Base-by-base conservation (phyloP, 2,797 vertebrate genomes). In the Otolemur crassicaudatus region DNA sequence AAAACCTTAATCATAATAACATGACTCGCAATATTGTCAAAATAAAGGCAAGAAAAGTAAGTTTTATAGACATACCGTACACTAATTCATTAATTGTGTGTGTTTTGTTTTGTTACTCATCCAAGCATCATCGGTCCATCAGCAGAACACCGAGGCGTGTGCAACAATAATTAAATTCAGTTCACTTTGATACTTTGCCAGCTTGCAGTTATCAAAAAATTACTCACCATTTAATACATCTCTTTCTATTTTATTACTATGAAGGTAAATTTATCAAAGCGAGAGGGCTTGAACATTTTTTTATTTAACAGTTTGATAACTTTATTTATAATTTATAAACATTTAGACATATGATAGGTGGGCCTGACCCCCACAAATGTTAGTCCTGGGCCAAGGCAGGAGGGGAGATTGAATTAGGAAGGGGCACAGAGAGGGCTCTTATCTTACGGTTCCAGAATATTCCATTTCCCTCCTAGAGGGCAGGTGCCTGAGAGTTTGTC, bases 191-290 rank as follows among this genome's bases (percentile, higher is more conserved):
- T 65, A 60, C 14, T 19, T 56, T 69, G 89, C 86, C 89, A 87
- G 92, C 40, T 73, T 86, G 73, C 70, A 4, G 29, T 81, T 87
- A 88, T 81, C 86, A 53, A 80, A 94, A 95, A 72, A 69, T 12
- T 77, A 43, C 90, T 61, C 60, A 1, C n/a, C 12, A 67, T 63
- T 93, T 91, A 37, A 76, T 31, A 12, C 34, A 20, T 63, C 75
- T 91, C 79, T 67, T 58, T 29, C 77, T 10, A 3, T 58, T 37
- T 80, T 63, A 65, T 77, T 91, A 27, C 46, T 37, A 65, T 49
- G 90, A 95, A 96, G 91, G 83, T 70, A 5, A 88, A 63, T 87
- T 90, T 94, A 87, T 95, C 86, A 95, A 93, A 58, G 67, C 67
- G 14, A 72, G 72, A 79, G 58, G 58, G 40, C 82, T 61, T 10